Evolutionary conservation across 2,888 invertebrate species (phyloP), one percentile per base, ranked within the genome.

Genomic region (Acronicta leporina): DNA sequence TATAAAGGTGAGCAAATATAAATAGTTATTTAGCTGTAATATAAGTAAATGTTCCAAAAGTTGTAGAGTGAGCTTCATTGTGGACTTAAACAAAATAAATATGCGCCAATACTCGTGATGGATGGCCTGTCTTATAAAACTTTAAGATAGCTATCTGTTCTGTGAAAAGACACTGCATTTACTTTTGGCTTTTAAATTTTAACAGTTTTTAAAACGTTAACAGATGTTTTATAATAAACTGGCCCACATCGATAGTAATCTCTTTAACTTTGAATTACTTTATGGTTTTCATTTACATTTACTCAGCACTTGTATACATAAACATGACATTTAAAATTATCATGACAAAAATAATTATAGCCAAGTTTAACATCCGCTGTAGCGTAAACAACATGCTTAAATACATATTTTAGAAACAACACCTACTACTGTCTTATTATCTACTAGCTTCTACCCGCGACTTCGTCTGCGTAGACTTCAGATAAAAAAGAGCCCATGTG

Each of bases 1-100:
- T 79, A 79, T 81, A 82, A 86, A 89, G 90, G 94, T 92, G 75
- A 87, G 88, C 51, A 51, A 56, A 41, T 47, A 51, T 47, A 52
- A 55, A 65, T 44, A 52, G 42, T 58, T 38, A 41, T 58, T 41
- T 54, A 45, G 38, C 30, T 48, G 43, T 48, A 53, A 64, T 57
- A 49, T 25, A 49, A 53, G 47, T 56, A 14, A 51, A 54, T 48
- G 38, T 52, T 33, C 13, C 0, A 33, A 45, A 25, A 40, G 25
- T 35, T 48, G 20, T 20, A 15, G 55, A 45, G 27, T 50, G 47
- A 7, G 15, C n/a, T 50, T 46, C 25, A 48, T 48, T 38, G 45
- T 56, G 53, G 16, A 49, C 46, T 35, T 46, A 27, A 58, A 61
- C n/a, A 62, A 54, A 61, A 64, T 50, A 65, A 63, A 63, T 68